Percentiles rank a stretch among this genome's conserved stretches.
These are phyloP conservation scores for Rhynchomys soricoides DNA, from an alignment of 2,113 vertebrate genomes.

Conservation along the genomic window DNA sequence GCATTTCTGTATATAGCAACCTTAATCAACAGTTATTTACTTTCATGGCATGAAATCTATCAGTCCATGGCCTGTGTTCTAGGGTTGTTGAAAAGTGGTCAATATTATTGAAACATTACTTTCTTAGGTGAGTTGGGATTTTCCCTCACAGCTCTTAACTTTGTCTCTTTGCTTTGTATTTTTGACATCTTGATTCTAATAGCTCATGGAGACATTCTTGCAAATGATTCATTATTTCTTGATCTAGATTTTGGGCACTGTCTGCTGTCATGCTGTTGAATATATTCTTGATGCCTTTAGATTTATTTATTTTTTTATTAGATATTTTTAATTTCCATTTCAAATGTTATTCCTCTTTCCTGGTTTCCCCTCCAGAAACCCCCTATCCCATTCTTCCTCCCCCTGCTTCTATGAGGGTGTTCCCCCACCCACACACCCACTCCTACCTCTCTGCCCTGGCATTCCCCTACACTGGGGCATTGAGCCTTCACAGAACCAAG, in stretches of 20 bases:
- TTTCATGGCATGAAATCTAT: neutral
- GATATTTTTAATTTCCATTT: too few species aligned
- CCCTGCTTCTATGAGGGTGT: too few species aligned
- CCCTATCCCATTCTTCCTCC: too few species aligned
- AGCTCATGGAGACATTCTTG: neutral
- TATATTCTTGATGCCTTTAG: neutral
- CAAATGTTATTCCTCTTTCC: too few species aligned
- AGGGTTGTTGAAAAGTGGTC: neutral
- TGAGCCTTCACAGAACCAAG: too few species aligned
- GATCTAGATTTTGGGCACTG: neutral
- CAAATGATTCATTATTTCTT: neutral
- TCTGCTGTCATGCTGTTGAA: neutral
- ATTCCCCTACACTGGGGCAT: too few species aligned
- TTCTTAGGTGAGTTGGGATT: neutral
- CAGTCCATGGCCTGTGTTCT: neutral
- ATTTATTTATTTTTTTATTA: neutral
- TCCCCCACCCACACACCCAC: too few species aligned
- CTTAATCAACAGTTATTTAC: neutral
- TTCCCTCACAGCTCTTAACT: neutral
- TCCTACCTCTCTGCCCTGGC: too few species aligned
- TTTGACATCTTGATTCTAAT: neutral
- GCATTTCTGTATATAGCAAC: neutral
- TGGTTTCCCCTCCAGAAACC: too few species aligned
- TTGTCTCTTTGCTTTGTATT: neutral
- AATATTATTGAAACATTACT: neutral